These are phyloP conservation scores for Ctenopoma kingsleyae DNA, from an alignment of 2,797 vertebrate species.

Conservation along the genomic window DNA sequence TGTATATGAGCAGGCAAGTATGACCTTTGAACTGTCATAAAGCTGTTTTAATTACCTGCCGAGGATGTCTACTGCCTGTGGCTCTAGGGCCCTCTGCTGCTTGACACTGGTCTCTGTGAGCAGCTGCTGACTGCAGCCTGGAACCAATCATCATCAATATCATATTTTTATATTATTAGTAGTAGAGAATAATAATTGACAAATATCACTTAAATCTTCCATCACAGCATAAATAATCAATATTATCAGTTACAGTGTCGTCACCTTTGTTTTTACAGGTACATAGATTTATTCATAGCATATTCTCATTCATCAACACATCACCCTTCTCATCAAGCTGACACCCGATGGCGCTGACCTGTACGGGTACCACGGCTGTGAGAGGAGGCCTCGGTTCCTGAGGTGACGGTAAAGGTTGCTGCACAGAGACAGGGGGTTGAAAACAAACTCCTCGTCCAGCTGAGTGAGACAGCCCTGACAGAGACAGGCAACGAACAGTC, in stretches of 20 bases:
- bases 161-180: not conserved
- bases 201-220: not conserved
- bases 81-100: slow-evolving; percentile 62
- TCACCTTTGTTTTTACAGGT: no score
- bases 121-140: slow-evolving; percentile 57
- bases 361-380: slow-evolving; percentile 67
- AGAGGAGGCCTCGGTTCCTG: slow-evolving; percentile 53
- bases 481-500: slow-evolving; percentile 1
- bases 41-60: slow-evolving; percentile 61
- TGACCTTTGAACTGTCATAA: slow-evolving; percentile 35
- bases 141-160: slow-evolving; percentile 22
- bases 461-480: slow-evolving; percentile 67
- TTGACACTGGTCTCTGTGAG: slow-evolving; percentile 37
- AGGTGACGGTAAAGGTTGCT: slow-evolving; percentile 73
- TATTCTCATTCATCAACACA: not conserved
- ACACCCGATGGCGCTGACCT: slow-evolving; percentile 46
- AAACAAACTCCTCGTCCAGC: slow-evolving; percentile 69
- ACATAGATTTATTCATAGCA: not conserved
- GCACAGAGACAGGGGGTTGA: slow-evolving; percentile 73
- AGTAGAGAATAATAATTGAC: not conserved
- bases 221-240: not conserved
- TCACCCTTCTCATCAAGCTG: not conserved
- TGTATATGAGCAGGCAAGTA: not conserved
- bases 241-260: not conserved
- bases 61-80: slow-evolving; percentile 44